Percentiles rank a stretch among this genome's conserved stretches.
Conservation (phyloP, 2,113 vertebrate species). For the Naja naja region DNA sequence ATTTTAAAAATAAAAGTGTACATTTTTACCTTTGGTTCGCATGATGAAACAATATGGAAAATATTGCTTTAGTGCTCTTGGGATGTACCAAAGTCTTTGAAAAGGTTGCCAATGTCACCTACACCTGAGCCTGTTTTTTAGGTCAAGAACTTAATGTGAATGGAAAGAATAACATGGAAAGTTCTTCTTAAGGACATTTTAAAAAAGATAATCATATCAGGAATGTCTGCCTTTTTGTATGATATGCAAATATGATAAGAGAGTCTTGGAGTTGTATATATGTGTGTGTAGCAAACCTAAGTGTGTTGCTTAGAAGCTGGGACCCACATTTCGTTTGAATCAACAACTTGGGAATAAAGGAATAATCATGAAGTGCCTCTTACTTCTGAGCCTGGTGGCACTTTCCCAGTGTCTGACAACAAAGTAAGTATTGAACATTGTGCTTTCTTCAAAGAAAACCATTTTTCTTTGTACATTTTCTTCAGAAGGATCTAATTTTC, state of each 20-base stretch:
- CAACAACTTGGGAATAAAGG: neutral
- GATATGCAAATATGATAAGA: neutral
- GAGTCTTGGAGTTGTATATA: neutral
- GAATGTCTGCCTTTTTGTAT: conserved; percentile 55
- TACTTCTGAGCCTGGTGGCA: conserved; percentile 57
- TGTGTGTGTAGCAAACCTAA: conserved; percentile 44
- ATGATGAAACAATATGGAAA: neutral
- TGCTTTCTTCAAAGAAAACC: neutral
- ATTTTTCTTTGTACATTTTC: neutral
- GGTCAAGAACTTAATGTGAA: fast-evolving
- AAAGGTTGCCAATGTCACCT: conserved; percentile 2
- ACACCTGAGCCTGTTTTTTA: neutral
- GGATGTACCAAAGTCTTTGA: neutral
- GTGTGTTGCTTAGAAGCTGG: fast-evolving
- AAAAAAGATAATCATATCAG: neutral
- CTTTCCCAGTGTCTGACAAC: conserved; percentile 48
- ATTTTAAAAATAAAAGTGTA: neutral
- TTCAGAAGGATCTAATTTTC: no score
- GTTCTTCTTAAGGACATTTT: neutral
- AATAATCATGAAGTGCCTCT: conserved; percentile 63
- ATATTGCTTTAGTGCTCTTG: neutral
- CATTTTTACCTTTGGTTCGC: neutral
- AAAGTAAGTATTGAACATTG: conserved; percentile 51
- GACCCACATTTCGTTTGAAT: neutral
- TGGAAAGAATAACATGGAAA: conserved; percentile 21